Evolutionary conservation across 2,888 invertebrate species (phyloP), one percentile per base, ranked within the genome.

Genomic region (Scaeva pyrastri): DNA sequence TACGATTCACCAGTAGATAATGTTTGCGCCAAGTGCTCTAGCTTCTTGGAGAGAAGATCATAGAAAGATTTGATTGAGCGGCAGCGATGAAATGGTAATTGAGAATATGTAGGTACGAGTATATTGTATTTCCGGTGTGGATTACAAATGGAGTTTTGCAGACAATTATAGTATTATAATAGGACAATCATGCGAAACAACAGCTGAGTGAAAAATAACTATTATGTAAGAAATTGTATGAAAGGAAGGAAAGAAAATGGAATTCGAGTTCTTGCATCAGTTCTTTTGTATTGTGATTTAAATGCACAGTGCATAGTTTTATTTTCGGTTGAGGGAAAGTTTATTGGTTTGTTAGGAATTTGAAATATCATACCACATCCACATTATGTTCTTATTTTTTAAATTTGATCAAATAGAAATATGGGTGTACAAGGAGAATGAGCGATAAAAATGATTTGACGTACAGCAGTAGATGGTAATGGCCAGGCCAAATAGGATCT

Each of bases 121-220:
- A n/a, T 31, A 31, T 31, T 70, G 77, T 77, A 85, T 81, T 81
- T 85, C 81, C 85, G 85, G 85, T 85, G 80, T 76, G 72, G 72
- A 80, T 76, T 76, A 48, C 72, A 60, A 76, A 60, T 56, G 66
- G 52, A 48, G 66, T 39, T 72, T 50, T 39, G 11, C 39, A 56
- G 12, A 56, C 23, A 48, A 64, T 60, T 19, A 31, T 31, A 31
- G 31, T 31, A 12, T 14, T 21, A 39, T 39, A 12, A 19, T 11
- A 26, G 23, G 19, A 41, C 23, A 74, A n/a, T 26, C 45, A 31
- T 55, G 39, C 58, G 26, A 58, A 55, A 26, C n/a, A 56, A 26
- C 14, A 10, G 12, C n/a, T 36, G 31, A 39, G 6, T 26, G 14
- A 6, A 26, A 45, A 43, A 56, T 36, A 72, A n/a, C 7, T 2